Evolutionary conservation across 2,797 vertebrate species (phyloP).

Genomic region (Sebastes matsubarae): DNA sequence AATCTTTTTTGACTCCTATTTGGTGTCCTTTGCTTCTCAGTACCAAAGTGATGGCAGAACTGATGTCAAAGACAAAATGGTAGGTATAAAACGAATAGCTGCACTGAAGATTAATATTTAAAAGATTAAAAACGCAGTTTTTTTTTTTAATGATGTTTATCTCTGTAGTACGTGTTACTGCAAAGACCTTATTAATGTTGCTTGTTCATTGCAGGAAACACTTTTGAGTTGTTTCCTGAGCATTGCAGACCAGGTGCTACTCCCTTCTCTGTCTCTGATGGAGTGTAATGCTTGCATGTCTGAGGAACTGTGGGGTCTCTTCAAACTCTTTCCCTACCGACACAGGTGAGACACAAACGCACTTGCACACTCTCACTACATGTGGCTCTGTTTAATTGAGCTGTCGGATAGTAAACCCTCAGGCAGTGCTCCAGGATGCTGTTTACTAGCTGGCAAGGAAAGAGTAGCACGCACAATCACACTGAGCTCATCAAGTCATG

Average conservation of each 20-base stretch:
- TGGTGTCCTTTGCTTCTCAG: constrained; percentile 72
- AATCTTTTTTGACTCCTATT: not conserved
- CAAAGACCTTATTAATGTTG: not conserved
- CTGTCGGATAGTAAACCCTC: constrained; percentile 2
- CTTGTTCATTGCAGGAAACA: constrained; percentile 83
- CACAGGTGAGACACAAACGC: constrained; percentile 86
- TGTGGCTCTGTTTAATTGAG: constrained; percentile 25
- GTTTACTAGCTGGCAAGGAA: constrained; percentile 21
- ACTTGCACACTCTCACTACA: not conserved
- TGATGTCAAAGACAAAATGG: constrained; percentile 94
- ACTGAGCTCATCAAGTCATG: not conserved
- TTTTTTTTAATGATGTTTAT: not conserved
- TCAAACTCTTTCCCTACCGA: constrained; percentile 98
- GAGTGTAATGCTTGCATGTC: constrained; percentile 99
- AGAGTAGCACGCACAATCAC: not conserved
- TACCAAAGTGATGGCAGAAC: constrained; percentile 88
- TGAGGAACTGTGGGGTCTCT: constrained; percentile 98
- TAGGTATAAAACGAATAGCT: constrained; percentile 68
- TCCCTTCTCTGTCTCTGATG: constrained; percentile 96
- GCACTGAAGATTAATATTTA: not conserved
- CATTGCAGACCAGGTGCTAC: constrained; percentile 96
- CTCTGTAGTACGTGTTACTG: not conserved
- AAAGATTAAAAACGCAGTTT: not conserved
- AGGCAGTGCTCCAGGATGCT: constrained; percentile 4
- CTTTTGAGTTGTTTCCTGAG: constrained; percentile 96